Conservation (phyloP, 2,888 invertebrate species). For the Synanthedon myopaeformis region DNA sequence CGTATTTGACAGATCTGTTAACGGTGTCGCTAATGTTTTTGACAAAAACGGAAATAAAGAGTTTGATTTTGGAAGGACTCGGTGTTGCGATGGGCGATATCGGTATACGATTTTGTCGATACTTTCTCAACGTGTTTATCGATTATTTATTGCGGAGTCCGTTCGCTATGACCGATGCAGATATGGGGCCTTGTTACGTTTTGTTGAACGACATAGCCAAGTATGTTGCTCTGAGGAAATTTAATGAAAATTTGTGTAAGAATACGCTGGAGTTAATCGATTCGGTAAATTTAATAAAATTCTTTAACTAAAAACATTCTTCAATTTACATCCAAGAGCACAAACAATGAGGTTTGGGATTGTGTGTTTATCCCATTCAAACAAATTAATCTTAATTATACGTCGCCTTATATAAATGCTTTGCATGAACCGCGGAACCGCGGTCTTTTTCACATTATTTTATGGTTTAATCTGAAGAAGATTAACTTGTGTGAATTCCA, state of each 20-base stretch:
- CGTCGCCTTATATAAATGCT: too few species aligned
- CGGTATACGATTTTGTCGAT: slow-evolving; percentile 15
- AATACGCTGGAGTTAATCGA: slow-evolving; percentile 24
- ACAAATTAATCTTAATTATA: too few species aligned
- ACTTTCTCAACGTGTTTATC: slow-evolving; percentile 21
- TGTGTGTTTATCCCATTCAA: too few species aligned
- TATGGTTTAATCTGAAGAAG: too few species aligned
- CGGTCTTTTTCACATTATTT: too few species aligned
- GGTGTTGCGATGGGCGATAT: slow-evolving; percentile 12
- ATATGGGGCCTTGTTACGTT: slow-evolving; percentile 10
- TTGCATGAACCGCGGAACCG: too few species aligned
- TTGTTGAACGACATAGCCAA: slow-evolving; percentile 25
- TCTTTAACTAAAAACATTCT: background rate
- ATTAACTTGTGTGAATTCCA: too few species aligned
- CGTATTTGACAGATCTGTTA: slow-evolving; percentile 20
- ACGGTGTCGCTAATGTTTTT: slow-evolving; percentile 18
- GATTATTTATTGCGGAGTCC: slow-evolving; percentile 17
- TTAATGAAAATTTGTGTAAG: slow-evolving; percentile 12
- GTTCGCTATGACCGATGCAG: slow-evolving; percentile 15
- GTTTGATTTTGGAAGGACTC: slow-evolving; percentile 13
- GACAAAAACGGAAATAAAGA: slow-evolving; percentile 12
- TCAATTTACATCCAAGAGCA: too few species aligned
- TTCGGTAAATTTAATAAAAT: slow-evolving; percentile 18
- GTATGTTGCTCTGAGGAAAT: slow-evolving; percentile 15
- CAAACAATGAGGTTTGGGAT: too few species aligned